Conservation (phyloP, 2,888 invertebrate species). For the Buathra laborator region DNA sequence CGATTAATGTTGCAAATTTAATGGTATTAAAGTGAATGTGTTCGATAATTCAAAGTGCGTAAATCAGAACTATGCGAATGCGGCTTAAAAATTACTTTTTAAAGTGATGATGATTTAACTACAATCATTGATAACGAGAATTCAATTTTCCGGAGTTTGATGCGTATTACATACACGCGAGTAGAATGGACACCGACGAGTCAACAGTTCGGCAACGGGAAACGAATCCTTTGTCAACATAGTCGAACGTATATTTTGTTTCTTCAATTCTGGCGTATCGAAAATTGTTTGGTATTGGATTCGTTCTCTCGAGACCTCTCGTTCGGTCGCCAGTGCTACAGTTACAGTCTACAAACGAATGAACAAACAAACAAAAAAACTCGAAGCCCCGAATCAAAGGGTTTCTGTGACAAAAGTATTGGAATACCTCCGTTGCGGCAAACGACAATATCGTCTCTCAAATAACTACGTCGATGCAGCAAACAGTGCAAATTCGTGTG, state of each 20-base stretch:
- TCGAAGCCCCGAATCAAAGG: slow-evolving; percentile 4
- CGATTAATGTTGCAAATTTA: slow-evolving; percentile 20
- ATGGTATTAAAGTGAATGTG: slow-evolving; percentile 25
- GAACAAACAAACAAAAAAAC: slow-evolving; percentile 5
- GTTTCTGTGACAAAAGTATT: neutral
- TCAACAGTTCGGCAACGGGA: neutral
- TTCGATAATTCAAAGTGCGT: slow-evolving; percentile 25
- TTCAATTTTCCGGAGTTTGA: slow-evolving; percentile 5
- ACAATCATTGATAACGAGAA: neutral
- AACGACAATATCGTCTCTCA: neutral
- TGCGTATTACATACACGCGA: neutral
- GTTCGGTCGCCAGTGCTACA: neutral
- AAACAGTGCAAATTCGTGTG: neutral
- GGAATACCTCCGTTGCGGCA: neutral
- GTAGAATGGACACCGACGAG: neutral
- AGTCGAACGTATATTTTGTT: no score
- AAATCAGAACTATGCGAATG: slow-evolving; percentile 15
- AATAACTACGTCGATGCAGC: neutral
- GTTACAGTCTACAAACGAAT: neutral
- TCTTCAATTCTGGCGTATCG: neutral
- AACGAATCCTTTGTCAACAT: neutral
- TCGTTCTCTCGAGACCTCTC: neutral
- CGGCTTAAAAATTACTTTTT: slow-evolving; percentile 7
- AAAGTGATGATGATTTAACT: neutral
- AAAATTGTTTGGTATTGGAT: slow-evolving; percentile 8